These are phyloP conservation scores for Plodia interpunctella DNA, from an alignment of 1,140 invertebrate genomes.

Conservation along the genomic window DNA sequence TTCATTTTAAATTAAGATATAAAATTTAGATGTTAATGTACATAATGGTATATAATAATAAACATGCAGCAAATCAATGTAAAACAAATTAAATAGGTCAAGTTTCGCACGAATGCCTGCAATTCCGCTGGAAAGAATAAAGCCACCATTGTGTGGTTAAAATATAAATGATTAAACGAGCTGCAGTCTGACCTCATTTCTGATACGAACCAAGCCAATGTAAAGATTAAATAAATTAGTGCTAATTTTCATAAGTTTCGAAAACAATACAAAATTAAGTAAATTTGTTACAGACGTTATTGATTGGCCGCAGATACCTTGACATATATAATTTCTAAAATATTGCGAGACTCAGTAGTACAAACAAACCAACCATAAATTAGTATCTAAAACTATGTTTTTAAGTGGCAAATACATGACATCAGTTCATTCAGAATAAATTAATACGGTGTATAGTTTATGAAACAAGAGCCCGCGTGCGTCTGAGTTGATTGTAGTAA, in stretches of 20 bases:
- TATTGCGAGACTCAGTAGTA: neutral
- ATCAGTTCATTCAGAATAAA: constrained; percentile 38
- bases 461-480: constrained; percentile 1
- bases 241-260: no score
- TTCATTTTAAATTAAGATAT: no score
- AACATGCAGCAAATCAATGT: no score
- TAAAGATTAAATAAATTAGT: no score
- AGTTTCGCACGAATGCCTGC: constrained; percentile 2
- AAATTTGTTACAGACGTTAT: neutral
- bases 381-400: neutral
- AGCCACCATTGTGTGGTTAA: constrained; percentile 5
- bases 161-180: neutral
- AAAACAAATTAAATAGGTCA: neutral
- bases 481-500: constrained; percentile 44
- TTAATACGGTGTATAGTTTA: neutral
- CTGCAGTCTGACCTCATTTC: neutral
- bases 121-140: constrained; percentile 13
- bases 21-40: no score
- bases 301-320: neutral
- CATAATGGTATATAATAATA: no score
- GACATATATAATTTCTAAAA: neutral
- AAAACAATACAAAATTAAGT: no score
- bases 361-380: neutral
- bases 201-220: neutral
- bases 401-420: constrained; percentile 16